A percentile compares a stretch with the other conserved stretches of the same genome.
phyloP scores from a whole-genome alignment of 2,888 invertebrate genomes.

The Ophion slaviceki region DNA sequence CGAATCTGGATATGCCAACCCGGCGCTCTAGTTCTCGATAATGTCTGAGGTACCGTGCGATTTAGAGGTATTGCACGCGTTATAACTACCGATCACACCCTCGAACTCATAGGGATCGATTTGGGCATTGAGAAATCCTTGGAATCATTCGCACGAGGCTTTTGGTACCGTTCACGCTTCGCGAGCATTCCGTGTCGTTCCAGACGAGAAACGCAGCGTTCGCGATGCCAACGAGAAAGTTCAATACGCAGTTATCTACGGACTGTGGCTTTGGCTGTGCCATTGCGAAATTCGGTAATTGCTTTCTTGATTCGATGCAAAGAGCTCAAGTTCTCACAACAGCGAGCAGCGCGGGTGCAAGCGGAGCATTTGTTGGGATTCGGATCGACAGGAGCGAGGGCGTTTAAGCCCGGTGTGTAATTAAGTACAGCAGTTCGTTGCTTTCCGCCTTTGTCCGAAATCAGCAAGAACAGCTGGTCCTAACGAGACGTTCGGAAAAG shows the following conservation, averaged over 20 bases:
- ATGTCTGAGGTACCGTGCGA: conserved; percentile 6
- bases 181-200: conserved; percentile 7
- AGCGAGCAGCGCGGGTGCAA: background rate
- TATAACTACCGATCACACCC: conserved; percentile 26
- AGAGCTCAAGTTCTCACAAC: conserved; percentile 69
- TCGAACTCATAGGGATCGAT: background rate
- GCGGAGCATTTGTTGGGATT: background rate
- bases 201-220: background rate
- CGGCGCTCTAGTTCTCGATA: background rate
- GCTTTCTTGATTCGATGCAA: conserved; percentile 75
- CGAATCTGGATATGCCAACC: conserved; percentile 1
- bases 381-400: too few relatives aligned
- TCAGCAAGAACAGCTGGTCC: conserved; percentile 65
- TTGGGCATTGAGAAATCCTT: conserved; percentile 22
- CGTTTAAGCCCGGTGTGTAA: background rate
- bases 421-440: conserved; percentile 37
- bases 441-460: conserved; percentile 51
- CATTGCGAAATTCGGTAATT: conserved; percentile 77
- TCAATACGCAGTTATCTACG: background rate
- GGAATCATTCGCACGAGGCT: background rate
- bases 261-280: conserved; percentile 17
- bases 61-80: conserved; percentile 41
- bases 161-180: conserved; percentile 4
- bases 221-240: conserved; percentile 11
- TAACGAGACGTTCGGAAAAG: conserved; percentile 72